Evolutionary conservation across 2,113 vertebrate species (phyloP), one percentile per base, ranked within the genome.

Genomic region (Elanoides forficatus): DNA sequence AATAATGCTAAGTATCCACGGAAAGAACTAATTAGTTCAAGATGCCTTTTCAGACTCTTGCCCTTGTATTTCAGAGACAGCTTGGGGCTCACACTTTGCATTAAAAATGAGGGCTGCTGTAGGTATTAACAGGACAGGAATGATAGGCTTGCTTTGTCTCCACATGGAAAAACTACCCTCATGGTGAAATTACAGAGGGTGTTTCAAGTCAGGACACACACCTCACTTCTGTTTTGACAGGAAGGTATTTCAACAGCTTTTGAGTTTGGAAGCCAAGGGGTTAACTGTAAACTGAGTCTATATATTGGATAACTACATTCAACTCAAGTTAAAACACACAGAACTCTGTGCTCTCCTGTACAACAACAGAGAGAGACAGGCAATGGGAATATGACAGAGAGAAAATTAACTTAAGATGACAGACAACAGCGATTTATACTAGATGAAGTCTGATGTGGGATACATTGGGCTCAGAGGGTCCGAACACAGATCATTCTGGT

Each of bases 1-100:
- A 95, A 76, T 32, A 81, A 89, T n/a, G 84, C 32, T 53, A 70
- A 50, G 32, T 26, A 85, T 52, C 81, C 84, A 78, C 1, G 3
- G 89, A 68, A 94, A 92, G 83, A 87, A 66, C 26, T 85, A 85
- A 89, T 94, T 91, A 91, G 76, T 66, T 85, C 89, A 94, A 73
- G 86, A 89, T 62, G 91, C 66, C 89, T 92, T 82, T 85, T 87
- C 73, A 91, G 73, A 75, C 52, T 72, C 68, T 42, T 91, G 76
- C 60, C 73, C 84, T 62, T 65, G 43, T 68, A 62, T 65, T 94
- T 66, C 81, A 94, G 81, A 76, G 70, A 40, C 48, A 74, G 67
- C 63, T 81, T 36, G 29, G 62, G 76, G 68, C 82, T 83, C 86
- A 88, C 20, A 66, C 66, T 95, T 96, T 93, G 95, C 93, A 93